A percentile compares a stretch with the other conserved stretches of the same genome.
Evolutionary conservation across 2,888 invertebrate genomes (phyloP).

Genomic region (Torymus texanus): DNA sequence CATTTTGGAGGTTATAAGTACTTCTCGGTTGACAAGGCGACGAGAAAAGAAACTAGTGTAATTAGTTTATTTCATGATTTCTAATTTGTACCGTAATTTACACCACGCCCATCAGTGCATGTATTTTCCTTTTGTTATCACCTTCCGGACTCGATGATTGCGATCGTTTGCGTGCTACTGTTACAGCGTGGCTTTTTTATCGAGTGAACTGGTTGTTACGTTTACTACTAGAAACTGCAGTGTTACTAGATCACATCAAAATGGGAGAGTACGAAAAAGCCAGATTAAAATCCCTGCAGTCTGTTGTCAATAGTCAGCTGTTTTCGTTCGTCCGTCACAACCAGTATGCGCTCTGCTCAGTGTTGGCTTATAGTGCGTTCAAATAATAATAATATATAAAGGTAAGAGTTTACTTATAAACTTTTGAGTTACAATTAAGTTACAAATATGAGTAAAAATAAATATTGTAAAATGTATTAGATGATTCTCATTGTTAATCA

Average conservation of each 20-base stretch:
- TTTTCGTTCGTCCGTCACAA: no score
- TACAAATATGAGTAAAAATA: no score
- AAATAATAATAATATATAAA: no score
- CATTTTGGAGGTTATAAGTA: constrained; percentile 19
- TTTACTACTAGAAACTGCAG: constrained; percentile 5
- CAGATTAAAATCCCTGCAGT: no score
- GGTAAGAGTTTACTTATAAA: no score
- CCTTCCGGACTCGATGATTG: background rate
- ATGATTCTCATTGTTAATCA: no score
- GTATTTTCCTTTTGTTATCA: constrained; percentile 43
- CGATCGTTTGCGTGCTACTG: constrained; percentile 6
- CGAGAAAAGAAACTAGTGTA: background rate
- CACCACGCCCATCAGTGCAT: constrained; percentile 33
- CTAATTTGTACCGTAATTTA: constrained; percentile 4
- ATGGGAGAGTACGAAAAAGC: no score
- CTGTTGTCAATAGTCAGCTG: no score
- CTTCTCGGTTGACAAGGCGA: background rate
- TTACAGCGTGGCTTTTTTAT: constrained; percentile 1
- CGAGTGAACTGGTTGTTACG: constrained; percentile 28
- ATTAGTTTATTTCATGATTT: constrained; percentile 28
- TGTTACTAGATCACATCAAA: constrained; percentile 9
- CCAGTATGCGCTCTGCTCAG: no score
- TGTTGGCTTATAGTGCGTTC: no score
- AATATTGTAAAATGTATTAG: no score
- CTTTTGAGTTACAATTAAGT: no score